phyloP scores from a whole-genome alignment of 2,113 vertebrate genomes.

The Eretmochelys imbricata region DNA sequence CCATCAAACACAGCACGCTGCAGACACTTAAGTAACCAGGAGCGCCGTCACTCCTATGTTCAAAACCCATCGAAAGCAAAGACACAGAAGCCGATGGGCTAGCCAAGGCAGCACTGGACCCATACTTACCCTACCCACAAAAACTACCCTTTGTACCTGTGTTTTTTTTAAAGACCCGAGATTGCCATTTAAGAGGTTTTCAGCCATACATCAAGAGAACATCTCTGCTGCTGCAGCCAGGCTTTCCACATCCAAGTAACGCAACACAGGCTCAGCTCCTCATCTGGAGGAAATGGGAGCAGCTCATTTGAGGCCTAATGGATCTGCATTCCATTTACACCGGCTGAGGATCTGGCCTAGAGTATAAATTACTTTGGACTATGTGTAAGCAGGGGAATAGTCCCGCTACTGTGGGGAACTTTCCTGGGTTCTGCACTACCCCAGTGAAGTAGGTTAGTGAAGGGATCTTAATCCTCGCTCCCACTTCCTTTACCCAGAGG shows the following conservation, averaged over 20 bases:
- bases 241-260: fast-evolving
- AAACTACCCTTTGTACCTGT: background rate
- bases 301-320: fast-evolving
- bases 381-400: too few species aligned
- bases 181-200: background rate
- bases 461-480: too few species aligned
- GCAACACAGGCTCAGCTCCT: fast-evolving
- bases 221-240: background rate
- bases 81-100: background rate
- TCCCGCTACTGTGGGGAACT: too few species aligned
- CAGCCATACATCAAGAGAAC: background rate
- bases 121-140: background rate
- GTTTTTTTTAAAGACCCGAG: background rate
- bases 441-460: too few species aligned
- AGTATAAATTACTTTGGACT: background rate
- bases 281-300: background rate
- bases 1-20: background rate
- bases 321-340: background rate
- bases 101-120: background rate
- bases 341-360: background rate
- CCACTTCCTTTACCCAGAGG: too few species aligned
- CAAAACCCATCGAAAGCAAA: background rate
- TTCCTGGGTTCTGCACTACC: too few species aligned
- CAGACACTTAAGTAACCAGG: background rate
- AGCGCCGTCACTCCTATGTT: background rate